Percentiles rank a stretch among this genome's conserved stretches.
Evolutionary conservation across 2,888 invertebrate genomes (phyloP).

Genomic region (Synanthedon myopaeformis): DNA sequence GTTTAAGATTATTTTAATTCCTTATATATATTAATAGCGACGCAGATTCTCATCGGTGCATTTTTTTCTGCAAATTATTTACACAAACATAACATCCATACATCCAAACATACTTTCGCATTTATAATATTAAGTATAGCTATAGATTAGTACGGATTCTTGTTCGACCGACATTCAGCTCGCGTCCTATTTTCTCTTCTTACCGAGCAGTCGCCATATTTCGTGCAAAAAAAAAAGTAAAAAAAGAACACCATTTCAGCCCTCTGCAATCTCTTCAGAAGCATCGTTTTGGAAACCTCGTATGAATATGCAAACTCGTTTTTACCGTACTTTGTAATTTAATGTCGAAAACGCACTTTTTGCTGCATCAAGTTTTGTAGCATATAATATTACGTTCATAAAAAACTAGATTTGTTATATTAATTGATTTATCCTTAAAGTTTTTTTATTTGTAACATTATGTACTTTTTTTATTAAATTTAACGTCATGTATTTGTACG

Average conservation of each 20-base stretch:
- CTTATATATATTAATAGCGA: too few relatives aligned
- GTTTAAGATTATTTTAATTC: too few relatives aligned
- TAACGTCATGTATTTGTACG: not conserved
- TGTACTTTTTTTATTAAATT: not conserved
- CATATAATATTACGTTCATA: not conserved
- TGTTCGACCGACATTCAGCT: not conserved
- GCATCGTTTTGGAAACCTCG: slow-evolving; percentile 1
- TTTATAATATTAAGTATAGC: too few relatives aligned
- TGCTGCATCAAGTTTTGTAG: too few relatives aligned
- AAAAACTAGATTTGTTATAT: not conserved
- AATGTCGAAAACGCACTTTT: slow-evolving; percentile 3
- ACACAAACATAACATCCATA: too few relatives aligned
- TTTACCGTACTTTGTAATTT: slow-evolving; percentile 6
- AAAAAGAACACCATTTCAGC: not conserved
- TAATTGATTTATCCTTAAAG: not conserved
- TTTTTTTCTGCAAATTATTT: too few relatives aligned
- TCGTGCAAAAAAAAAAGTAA: not conserved
- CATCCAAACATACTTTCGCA: too few relatives aligned
- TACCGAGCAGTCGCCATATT: not conserved
- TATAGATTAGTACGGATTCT: too few relatives aligned
- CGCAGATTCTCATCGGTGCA: too few relatives aligned
- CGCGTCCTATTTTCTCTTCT: not conserved
- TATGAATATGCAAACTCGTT: slow-evolving; percentile 11
- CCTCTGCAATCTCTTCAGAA: not conserved
- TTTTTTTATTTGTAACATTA: not conserved